Conservation (phyloP, 2,113 vertebrate species). For the Anser cygnoides region DNA sequence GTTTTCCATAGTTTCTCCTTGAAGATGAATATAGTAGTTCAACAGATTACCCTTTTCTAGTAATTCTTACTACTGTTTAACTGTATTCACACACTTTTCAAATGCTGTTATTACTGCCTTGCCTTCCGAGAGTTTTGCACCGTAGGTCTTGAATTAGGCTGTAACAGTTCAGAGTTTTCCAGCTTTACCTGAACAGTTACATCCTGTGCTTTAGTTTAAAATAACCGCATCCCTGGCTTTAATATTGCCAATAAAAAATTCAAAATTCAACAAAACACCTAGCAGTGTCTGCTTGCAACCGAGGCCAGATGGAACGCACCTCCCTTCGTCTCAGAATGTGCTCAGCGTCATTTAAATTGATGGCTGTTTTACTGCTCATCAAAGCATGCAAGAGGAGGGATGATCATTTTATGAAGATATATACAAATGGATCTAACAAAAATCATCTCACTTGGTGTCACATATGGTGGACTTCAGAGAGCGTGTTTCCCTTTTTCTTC, state of each 20-base stretch:
- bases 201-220: neutral
- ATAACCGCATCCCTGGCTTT: neutral
- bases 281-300: neutral
- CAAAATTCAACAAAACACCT: neutral
- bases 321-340: neutral
- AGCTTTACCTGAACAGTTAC: neutral
- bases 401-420: neutral
- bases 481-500: neutral
- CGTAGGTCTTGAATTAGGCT: neutral
- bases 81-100: neutral
- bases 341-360: neutral
- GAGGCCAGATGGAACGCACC: neutral
- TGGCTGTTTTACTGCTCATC: neutral
- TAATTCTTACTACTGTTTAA: neutral
- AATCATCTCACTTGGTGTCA: neutral
- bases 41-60: neutral
- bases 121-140: neutral
- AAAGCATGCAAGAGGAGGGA: neutral
- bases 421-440: conserved; percentile 12
- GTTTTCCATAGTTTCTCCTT: neutral
- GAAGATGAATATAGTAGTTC: neutral
- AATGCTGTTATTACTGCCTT: neutral
- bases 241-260: neutral
- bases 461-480: neutral
- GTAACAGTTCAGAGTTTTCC: neutral